phyloP scores from a whole-genome alignment of 2,888 invertebrate species.

The Micoletzkya japonica region DNA sequence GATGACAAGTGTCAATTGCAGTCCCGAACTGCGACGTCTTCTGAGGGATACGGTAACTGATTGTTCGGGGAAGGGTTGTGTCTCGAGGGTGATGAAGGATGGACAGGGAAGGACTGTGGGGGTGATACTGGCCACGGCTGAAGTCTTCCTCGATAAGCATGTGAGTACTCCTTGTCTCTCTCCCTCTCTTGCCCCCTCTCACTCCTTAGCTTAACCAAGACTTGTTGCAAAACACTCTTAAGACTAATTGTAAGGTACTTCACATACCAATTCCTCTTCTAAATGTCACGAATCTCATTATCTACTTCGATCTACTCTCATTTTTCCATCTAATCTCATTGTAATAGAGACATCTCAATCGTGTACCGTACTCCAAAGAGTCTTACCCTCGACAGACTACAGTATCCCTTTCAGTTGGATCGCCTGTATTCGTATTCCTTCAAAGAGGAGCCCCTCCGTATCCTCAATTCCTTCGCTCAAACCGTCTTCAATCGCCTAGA shows the following conservation, averaged over 20 bases:
- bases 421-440: conserved; percentile 43
- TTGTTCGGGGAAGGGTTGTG: conserved; percentile 34
- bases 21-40: conserved; percentile 35
- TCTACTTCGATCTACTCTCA: neutral
- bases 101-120: conserved; percentile 32
- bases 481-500: conserved; percentile 41
- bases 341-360: no score
- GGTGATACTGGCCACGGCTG: conserved; percentile 40
- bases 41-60: conserved; percentile 42
- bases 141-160: conserved; percentile 41
- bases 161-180: no score
- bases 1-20: no score
- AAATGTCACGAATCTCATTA: no score
- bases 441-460: conserved; percentile 33
- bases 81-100: conserved; percentile 36
- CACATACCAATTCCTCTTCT: no score
- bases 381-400: no score
- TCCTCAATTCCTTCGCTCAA: conserved; percentile 43
- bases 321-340: no score
- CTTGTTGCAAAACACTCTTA: no score
- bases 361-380: no score
- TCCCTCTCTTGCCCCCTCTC: no score
- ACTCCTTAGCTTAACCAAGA: no score
- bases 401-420: conserved; percentile 41
- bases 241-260: no score